phyloP scores from a whole-genome alignment of 2,888 invertebrate species.

The Cheilosia urbana region DNA sequence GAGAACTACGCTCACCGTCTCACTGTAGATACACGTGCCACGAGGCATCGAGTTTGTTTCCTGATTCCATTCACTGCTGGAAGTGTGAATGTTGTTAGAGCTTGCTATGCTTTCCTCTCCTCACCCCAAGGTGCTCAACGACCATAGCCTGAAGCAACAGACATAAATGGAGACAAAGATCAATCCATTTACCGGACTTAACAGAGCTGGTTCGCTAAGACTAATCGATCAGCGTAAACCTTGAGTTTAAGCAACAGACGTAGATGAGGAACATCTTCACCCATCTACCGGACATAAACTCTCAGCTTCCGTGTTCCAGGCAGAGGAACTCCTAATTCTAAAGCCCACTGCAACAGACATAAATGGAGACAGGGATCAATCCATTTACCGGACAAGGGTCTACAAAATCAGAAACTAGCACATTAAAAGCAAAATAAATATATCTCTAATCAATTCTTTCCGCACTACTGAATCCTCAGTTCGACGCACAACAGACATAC shows the following conservation, averaged over 20 bases:
- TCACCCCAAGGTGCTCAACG: background rate
- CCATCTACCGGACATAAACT: background rate
- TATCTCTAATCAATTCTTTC: too few species aligned
- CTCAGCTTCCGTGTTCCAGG: background rate
- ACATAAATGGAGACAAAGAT: background rate
- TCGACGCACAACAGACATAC: too few species aligned
- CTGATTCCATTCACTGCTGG: background rate
- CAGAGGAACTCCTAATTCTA: too few species aligned
- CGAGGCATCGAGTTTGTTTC: background rate
- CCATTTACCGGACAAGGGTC: too few species aligned
- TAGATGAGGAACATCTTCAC: background rate
- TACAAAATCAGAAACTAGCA: too few species aligned
- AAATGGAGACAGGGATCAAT: too few species aligned
- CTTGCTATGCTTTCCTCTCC: background rate
- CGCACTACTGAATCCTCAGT: too few species aligned
- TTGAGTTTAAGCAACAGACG: background rate
- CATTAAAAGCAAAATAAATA: too few species aligned
- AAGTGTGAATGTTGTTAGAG: background rate
- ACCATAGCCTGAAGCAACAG: background rate
- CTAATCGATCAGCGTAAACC: background rate
- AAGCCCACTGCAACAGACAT: too few species aligned
- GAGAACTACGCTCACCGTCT: background rate
- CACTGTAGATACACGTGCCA: background rate
- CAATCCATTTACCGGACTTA: conserved; percentile 1
- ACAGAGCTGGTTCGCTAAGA: background rate